Evolutionary conservation across 2,797 vertebrate species (phyloP).

Genomic region (Hephaestus fuliginosus): DNA sequence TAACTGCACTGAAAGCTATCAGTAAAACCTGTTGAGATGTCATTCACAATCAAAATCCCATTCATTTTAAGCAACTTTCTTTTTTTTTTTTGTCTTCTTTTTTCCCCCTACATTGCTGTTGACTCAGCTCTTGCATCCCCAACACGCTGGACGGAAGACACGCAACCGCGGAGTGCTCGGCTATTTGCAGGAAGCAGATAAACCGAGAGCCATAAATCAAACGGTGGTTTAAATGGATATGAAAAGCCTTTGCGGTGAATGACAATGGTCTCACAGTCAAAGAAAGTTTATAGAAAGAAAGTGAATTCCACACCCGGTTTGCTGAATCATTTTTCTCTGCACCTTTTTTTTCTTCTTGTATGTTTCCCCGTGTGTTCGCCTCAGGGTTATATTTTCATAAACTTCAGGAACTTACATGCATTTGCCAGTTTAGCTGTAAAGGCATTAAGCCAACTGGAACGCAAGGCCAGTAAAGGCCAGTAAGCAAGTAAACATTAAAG

Average conservation of each 20-base stretch:
- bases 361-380: conserved; percentile 37
- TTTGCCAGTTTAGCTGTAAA: conserved; percentile 48
- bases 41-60: conserved; percentile 35
- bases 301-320: conserved; percentile 49
- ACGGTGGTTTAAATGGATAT: conserved; percentile 62
- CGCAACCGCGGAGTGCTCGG: conserved; percentile 28
- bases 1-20: conserved; percentile 15
- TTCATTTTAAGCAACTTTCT: conserved; percentile 29
- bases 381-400: conserved; percentile 51
- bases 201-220: conserved; percentile 79
- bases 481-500: conserved; percentile 63
- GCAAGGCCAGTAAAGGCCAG: conserved; percentile 44
- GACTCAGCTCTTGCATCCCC: conserved; percentile 44
- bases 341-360: background rate
- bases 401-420: conserved; percentile 25
- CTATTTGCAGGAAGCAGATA: conserved; percentile 77
- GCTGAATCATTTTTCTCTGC: conserved; percentile 29
- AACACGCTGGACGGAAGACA: conserved; percentile 32
- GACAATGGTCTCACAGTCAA: conserved; percentile 62
- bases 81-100: conserved; percentile 9
- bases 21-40: conserved; percentile 28
- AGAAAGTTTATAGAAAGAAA: conserved; percentile 45
- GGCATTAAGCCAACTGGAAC: conserved; percentile 43
- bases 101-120: conserved; percentile 26
- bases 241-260: conserved; percentile 68